Evolutionary conservation across 2,797 vertebrate species (phyloP), one percentile per base, ranked within the genome.

Genomic region (Zonotrichia albicollis): DNA sequence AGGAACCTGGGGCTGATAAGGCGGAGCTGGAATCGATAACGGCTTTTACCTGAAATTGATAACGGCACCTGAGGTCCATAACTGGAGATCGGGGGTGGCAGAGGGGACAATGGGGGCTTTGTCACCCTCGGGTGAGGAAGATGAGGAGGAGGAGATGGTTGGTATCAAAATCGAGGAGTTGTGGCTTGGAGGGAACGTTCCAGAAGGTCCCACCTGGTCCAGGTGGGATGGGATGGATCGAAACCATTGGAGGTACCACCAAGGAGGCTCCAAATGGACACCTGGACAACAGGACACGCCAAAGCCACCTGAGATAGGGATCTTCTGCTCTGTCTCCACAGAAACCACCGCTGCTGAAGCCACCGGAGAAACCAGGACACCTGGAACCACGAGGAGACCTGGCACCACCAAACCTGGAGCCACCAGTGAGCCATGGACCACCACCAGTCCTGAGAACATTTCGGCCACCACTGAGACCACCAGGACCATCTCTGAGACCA

Each of bases 171-270:
- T 8, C 1, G 50, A 19, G 36, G 48, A 19, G 22, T 2, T 32
- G 15, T 3, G 36, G 3, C 11, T 23, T 0, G 5, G 17, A 32
- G 21, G 29, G 67, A 42, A 53, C 1, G 30, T 40, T 38, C 29
- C 67, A 8, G 36, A 19, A 10, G 36, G 36, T 17, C 9, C 3
- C 50, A 14, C 36, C 29, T 15, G 67, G 29, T 54, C 36, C 48
- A 10, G 67, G 67, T 53, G 66, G 34, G 46, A 7, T 4, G 6
- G 10, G 38, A 1, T 62, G 60, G 38, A 42, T 29, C 7, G 14
- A 16, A 30, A 51, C 11, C 8, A 0, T 38, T 7, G 16, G 5
- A 64, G 40, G 40, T 43, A 4, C 0, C 0, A 4, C 0, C 0
- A 10, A 43, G 29, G 10, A 7, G 19, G 20, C 20, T 42, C 60